Conservation (phyloP, 2,888 invertebrate genomes). For the Kuschelorhynchus macadamiae region DNA sequence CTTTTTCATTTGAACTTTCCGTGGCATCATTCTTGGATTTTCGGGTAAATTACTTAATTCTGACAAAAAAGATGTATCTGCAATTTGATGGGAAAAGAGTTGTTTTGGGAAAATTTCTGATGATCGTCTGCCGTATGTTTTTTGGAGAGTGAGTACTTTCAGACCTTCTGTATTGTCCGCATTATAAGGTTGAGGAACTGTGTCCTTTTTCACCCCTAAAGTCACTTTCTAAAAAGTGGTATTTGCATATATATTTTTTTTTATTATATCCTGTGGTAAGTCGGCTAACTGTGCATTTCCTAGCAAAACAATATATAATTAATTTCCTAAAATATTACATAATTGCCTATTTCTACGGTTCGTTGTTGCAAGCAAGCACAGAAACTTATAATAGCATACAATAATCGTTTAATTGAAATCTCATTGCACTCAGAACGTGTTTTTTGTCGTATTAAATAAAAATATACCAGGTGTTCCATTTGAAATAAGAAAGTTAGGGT, state of each 20-base stretch:
- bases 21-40: not conserved
- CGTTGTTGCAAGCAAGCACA: constrained; percentile 1
- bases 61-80: constrained; percentile 1
- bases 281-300: constrained; percentile 4
- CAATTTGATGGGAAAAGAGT: not conserved
- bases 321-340: constrained; percentile 2
- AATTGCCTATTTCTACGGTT: constrained; percentile 2
- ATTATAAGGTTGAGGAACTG: constrained; percentile 7
- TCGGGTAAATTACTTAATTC: constrained; percentile 4
- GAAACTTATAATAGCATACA: too few species aligned
- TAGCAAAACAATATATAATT: not conserved
- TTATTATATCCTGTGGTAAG: constrained; percentile 4
- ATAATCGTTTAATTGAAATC: too few species aligned
- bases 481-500: too few species aligned
- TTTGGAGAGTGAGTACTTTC: constrained; percentile 1
- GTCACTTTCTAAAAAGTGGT: constrained; percentile 2
- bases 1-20: constrained; percentile 3
- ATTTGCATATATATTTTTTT: constrained; percentile 1
- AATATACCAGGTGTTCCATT: too few species aligned
- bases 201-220: not conserved
- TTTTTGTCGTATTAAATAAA: too few species aligned
- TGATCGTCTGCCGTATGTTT: constrained; percentile 4
- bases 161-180: constrained; percentile 1
- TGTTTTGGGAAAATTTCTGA: not conserved
- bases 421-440: too few species aligned